Evolutionary conservation across 2,113 vertebrate species (phyloP), one percentile per base, ranked within the genome.

Genomic region (Oncorhynchus nerka): DNA sequence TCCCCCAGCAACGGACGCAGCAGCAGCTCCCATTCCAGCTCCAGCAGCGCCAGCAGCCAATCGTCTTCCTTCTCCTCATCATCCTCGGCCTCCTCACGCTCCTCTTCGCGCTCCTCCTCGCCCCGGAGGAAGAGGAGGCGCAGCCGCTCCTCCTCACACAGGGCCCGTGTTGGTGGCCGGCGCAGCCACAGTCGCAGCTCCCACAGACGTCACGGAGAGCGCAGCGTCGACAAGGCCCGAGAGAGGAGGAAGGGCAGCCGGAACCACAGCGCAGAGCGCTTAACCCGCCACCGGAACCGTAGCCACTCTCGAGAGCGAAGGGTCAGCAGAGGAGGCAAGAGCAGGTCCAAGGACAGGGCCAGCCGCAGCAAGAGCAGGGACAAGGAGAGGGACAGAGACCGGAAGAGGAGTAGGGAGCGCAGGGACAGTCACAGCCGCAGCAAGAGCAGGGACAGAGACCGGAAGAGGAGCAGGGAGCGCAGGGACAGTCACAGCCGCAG

Each of bases 21-120:
- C 66, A 96, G 95, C 78, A 97, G 95, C 89, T 96, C 93, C 69
- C 95, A 90, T 75, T 94, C 95, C 80, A 94, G 93, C 39, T 96
- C 96, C n/a, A 94, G 89, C 78, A 95, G 92, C 70, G 96, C 95
- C 90, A 97, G 94, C 87, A 94, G 91, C 49, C 94, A 86, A 0
- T 97, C 96, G 71, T 97, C 95, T 45, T 96, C 96, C 26, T 96
- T 95, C 0, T 98, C 96, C 0, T 97, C 97, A 49, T 94, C 90
- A 15, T 97, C 96, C 84, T 97, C 97, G 55, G 94, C 92, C 5
- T 98, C 97, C 26, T 97, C 96, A 70, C 95, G 92, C 68, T 95
- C 95, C 79, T 97, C 96, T 75, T 97, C 96, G 0, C 93, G 85
- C 73, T 97, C 96, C 64, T 97, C 96, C 74, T 96, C 96, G 76